These are phyloP conservation scores for Crotalus helleri DNA, from an alignment of 2,113 vertebrate species.

Conservation along the genomic window DNA sequence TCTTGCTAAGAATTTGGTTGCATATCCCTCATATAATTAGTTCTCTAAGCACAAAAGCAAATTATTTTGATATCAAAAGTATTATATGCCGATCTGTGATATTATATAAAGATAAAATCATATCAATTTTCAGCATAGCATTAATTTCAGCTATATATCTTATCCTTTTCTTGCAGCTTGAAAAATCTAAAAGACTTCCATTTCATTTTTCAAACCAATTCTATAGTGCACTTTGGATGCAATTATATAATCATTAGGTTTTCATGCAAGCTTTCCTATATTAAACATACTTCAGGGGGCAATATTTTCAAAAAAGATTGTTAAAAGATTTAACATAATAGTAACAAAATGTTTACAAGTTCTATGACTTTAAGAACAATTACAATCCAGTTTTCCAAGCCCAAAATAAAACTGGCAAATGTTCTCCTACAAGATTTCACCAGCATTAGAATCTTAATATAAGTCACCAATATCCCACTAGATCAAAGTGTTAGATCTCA, in stretches of 20 bases:
- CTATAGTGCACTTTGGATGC: not conserved
- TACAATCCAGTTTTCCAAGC: not conserved
- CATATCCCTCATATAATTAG: not conserved
- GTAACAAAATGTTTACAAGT: not conserved
- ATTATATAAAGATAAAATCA: not conserved
- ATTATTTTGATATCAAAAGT: not conserved
- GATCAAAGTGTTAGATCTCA: not conserved
- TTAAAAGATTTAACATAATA: not conserved
- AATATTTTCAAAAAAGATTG: not conserved
- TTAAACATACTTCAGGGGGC: not conserved
- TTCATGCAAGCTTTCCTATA: fast-evolving
- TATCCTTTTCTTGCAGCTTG: not conserved
- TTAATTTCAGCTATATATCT: not conserved
- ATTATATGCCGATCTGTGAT: not conserved
- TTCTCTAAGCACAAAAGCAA: not conserved
- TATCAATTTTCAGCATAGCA: not conserved
- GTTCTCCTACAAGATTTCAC: not conserved
- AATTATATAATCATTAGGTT: not conserved
- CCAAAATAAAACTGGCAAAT: not conserved
- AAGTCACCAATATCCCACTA: not conserved
- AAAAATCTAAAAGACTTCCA: not conserved
- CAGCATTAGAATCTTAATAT: not conserved
- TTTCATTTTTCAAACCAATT: not conserved
- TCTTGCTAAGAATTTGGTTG: not conserved
- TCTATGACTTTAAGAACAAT: not conserved